Conservation (phyloP, 1,140 invertebrate genomes). For the Sitophilus oryzae region DNA sequence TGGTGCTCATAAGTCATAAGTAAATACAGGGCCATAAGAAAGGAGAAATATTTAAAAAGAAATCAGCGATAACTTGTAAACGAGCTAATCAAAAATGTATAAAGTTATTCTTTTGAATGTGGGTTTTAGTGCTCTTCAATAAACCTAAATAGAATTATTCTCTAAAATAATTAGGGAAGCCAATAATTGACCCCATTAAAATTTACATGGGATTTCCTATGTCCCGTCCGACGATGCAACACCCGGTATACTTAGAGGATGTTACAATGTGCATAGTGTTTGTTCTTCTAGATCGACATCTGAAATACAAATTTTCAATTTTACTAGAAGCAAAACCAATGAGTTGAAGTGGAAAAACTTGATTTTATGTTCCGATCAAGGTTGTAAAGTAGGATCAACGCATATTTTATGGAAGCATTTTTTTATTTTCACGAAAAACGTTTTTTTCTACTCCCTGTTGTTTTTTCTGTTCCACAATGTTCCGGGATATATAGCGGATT, state of each 20-base stretch:
- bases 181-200: too few species aligned
- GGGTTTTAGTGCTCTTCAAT: too few species aligned
- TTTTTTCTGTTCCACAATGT: conserved; percentile 53
- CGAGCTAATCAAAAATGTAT: too few species aligned
- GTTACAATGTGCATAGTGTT: background rate
- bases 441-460: conserved; percentile 46
- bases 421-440: conserved; percentile 49
- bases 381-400: conserved; percentile 4
- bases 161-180: too few species aligned
- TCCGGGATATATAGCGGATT: conserved; percentile 55
- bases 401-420: conserved; percentile 50
- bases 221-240: too few species aligned
- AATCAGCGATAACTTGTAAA: too few species aligned
- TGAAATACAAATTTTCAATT: conserved; percentile 57
- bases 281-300: background rate
- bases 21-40: too few species aligned
- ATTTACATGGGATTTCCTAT: too few species aligned
- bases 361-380: conserved; percentile 24
- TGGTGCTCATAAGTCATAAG: too few species aligned
- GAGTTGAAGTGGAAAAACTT: conserved; percentile 59
- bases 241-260: background rate
- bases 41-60: too few species aligned
- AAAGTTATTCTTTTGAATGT: too few species aligned
- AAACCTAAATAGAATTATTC: background rate
- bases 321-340: conserved; percentile 59